These are phyloP conservation scores for Callospermophilus lateralis DNA, from an alignment of 2,113 vertebrate genomes.

Conservation along the genomic window DNA sequence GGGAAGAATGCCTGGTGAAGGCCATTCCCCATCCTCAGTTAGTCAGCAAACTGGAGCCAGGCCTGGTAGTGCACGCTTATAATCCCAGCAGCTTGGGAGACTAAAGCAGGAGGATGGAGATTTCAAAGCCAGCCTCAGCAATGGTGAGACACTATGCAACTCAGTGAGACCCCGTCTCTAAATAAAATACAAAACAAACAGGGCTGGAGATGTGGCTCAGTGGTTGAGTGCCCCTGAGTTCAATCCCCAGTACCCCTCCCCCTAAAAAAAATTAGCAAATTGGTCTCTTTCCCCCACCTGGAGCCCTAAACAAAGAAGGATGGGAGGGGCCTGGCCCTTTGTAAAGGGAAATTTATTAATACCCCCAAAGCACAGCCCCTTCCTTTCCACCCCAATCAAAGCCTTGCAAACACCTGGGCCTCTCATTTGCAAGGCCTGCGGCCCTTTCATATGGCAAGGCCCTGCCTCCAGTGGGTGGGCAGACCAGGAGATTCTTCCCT, in stretches of 20 bases:
- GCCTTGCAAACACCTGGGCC: conserved; percentile 49
- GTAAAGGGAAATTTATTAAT: conserved; percentile 67
- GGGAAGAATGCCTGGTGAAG: not conserved
- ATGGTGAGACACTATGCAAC: too few relatives aligned
- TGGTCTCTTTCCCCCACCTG: not conserved
- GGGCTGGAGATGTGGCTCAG: too few relatives aligned
- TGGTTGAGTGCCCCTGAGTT: too few relatives aligned
- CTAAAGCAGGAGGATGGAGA: too few relatives aligned
- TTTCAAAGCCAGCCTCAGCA: too few relatives aligned
- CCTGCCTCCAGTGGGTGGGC: not conserved
- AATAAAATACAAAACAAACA: too few relatives aligned
- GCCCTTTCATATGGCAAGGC: conserved; percentile 49
- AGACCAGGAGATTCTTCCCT: conserved; percentile 47
- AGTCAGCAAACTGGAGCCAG: conserved; percentile 51
- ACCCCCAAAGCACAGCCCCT: not conserved
- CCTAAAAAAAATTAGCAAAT: conserved; percentile 45
- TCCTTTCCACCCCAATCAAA: conserved; percentile 55
- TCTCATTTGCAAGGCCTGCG: conserved; percentile 59
- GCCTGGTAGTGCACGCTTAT: too few relatives aligned
- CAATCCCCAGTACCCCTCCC: too few relatives aligned
- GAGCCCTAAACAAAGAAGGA: conserved; percentile 40
- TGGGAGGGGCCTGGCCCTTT: not conserved
- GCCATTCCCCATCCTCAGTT: not conserved
- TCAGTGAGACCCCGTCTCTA: too few relatives aligned
- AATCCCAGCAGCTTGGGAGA: too few relatives aligned